Conservation (phyloP, 2,888 invertebrate genomes). For the Mylabris sibirica region DNA sequence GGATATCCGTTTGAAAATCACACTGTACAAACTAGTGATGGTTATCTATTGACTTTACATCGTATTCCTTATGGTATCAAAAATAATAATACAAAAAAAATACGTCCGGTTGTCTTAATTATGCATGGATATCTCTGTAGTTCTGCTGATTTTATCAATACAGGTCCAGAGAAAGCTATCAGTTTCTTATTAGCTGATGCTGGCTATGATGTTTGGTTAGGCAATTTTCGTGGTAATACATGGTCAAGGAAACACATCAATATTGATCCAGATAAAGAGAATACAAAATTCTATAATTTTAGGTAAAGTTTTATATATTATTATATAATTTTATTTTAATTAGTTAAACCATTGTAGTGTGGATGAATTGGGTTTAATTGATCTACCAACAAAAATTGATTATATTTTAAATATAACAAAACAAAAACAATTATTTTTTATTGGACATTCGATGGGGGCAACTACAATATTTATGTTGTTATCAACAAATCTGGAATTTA, state of each 20-base stretch:
- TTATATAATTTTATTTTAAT: background rate
- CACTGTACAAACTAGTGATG: slow-evolving; percentile 33
- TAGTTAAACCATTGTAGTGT: slow-evolving; percentile 12
- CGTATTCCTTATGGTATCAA: slow-evolving; percentile 33
- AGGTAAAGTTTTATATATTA: background rate
- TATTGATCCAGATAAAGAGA: slow-evolving; percentile 39
- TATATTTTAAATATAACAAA: slow-evolving; percentile 23
- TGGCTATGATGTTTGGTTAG: slow-evolving; percentile 65
- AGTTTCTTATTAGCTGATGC: slow-evolving; percentile 48
- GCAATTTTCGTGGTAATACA: slow-evolving; percentile 78
- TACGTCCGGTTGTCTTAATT: slow-evolving; percentile 17
- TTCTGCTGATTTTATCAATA: slow-evolving; percentile 35
- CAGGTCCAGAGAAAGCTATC: slow-evolving; percentile 29
- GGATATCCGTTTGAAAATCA: slow-evolving; percentile 34
- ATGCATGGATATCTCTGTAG: slow-evolving; percentile 31
- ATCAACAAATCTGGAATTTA: slow-evolving; percentile 68
- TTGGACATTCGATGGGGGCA: slow-evolving; percentile 62
- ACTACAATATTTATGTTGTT: slow-evolving; percentile 71
- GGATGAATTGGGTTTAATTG: slow-evolving; percentile 22
- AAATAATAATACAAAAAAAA: background rate
- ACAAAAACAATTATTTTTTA: slow-evolving; percentile 16
- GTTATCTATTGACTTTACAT: slow-evolving; percentile 32
- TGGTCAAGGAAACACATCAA: slow-evolving; percentile 64
- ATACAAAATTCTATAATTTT: slow-evolving; percentile 57
- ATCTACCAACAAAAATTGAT: slow-evolving; percentile 29